These are phyloP conservation scores for Leucoraja ocellata DNA, from an alignment of 2,797 vertebrate genomes.

Conservation along the genomic window DNA sequence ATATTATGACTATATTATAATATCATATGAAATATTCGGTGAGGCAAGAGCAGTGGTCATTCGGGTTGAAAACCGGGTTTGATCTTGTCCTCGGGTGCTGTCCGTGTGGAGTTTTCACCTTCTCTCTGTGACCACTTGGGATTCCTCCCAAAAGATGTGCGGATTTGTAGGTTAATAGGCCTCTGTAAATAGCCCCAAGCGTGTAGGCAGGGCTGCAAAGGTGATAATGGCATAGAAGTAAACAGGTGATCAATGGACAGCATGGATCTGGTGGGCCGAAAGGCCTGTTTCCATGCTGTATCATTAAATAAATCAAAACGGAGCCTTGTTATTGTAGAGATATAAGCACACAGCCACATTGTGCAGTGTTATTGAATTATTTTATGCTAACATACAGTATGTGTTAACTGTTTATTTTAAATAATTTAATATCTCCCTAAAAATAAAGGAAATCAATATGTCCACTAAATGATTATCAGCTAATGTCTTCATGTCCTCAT, in stretches of 20 bases:
- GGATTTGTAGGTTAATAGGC: too few relatives aligned
- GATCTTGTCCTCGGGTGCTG: too few relatives aligned
- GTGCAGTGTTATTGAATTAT: not conserved
- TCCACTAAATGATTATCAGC: not conserved
- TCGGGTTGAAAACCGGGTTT: too few relatives aligned
- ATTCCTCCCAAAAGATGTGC: too few relatives aligned
- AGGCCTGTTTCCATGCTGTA: too few relatives aligned
- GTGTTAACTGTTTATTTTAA: not conserved
- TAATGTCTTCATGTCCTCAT: not conserved
- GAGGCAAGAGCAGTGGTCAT: not conserved
- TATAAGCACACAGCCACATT: not conserved
- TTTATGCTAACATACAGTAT: not conserved
- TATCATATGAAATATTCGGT: not conserved
- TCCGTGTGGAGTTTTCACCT: too few relatives aligned
- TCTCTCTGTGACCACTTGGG: too few relatives aligned
- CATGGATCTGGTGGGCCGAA: too few relatives aligned
- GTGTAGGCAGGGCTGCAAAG: too few relatives aligned
- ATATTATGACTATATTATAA: not conserved
- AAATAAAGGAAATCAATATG: not conserved
- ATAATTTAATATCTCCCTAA: not conserved
- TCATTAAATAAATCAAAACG: not conserved
- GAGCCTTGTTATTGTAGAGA: not conserved
- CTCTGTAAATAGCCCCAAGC: too few relatives aligned
- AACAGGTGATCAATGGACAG: too few relatives aligned
- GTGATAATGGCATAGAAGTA: too few relatives aligned